These are phyloP conservation scores for Palythoa caribaeorum DNA, from an alignment of 92 coral and sea anemone genomes.

Conservation along the genomic window DNA sequence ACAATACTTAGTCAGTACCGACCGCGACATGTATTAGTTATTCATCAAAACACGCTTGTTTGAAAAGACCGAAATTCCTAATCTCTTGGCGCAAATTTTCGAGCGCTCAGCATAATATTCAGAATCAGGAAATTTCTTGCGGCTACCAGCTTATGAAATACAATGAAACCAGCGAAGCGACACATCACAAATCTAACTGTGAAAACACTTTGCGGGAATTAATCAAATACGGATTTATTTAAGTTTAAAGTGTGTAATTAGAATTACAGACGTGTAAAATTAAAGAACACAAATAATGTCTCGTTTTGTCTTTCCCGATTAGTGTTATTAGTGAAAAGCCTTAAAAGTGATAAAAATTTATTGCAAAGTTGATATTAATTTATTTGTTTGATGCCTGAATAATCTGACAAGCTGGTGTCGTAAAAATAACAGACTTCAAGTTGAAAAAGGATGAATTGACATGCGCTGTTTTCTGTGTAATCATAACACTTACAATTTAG, in stretches of 20 bases:
- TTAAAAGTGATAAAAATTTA: background rate
- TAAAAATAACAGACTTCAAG: background rate
- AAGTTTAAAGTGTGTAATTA: conserved; percentile 50
- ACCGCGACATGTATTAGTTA: conserved; percentile 6
- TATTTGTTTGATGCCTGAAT: background rate
- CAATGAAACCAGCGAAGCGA: background rate
- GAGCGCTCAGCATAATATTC: background rate
- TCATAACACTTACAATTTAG: too few species aligned
- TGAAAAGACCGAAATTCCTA: conserved; percentile 9
- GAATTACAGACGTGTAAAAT: conserved; percentile 63
- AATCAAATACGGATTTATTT: background rate
- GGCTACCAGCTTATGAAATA: background rate
- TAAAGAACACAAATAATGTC: conserved; percentile 42
- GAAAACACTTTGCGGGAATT: background rate
- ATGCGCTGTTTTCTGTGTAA: too few species aligned
- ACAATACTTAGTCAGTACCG: conserved; percentile 36
- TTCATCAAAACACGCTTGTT: background rate
- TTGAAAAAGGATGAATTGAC: too few species aligned
- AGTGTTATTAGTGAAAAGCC: background rate
- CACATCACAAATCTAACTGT: background rate
- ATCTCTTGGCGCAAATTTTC: background rate
- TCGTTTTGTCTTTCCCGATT: background rate
- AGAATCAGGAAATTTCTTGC: background rate
- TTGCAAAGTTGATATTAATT: background rate
- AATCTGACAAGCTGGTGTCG: background rate